phyloP scores from a whole-genome alignment of 2,113 vertebrate genomes.

The Ailuropoda melanoleuca region DNA sequence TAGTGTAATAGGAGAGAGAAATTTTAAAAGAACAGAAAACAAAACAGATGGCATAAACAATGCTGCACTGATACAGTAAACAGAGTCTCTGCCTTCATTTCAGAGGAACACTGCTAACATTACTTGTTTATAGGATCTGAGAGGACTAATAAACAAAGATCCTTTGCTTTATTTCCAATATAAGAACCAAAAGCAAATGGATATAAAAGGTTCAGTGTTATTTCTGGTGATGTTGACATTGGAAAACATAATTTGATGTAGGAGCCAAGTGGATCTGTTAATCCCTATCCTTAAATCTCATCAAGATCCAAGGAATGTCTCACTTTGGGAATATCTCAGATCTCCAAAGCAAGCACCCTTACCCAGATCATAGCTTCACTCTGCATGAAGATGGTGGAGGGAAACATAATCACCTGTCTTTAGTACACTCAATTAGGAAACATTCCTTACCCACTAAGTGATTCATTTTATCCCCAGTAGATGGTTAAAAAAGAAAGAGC shows the following conservation, averaged over 20 bases:
- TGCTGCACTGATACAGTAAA: neutral
- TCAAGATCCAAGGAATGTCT: neutral
- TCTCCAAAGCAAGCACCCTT: neutral
- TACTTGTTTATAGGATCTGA: neutral
- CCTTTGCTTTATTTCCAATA: neutral
- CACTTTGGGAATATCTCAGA: too few species aligned
- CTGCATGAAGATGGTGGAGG: neutral
- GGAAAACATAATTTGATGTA: neutral
- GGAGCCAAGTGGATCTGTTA: neutral
- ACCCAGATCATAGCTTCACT: neutral
- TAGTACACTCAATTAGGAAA: neutral
- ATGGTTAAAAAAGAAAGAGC: neutral
- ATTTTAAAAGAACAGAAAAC: neutral
- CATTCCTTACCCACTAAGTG: neutral
- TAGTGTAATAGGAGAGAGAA: neutral
- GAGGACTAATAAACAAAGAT: neutral
- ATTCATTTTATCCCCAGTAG: neutral
- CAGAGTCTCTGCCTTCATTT: neutral
- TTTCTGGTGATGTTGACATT: neutral
- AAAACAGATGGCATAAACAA: neutral
- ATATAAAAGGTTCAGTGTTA: neutral
- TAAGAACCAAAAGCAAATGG: neutral
- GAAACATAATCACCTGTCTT: neutral
- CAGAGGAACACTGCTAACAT: neutral
- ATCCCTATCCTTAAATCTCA: neutral